phyloP scores from a whole-genome alignment of 1,140 invertebrate genomes.

The Onthophagus taurus region DNA sequence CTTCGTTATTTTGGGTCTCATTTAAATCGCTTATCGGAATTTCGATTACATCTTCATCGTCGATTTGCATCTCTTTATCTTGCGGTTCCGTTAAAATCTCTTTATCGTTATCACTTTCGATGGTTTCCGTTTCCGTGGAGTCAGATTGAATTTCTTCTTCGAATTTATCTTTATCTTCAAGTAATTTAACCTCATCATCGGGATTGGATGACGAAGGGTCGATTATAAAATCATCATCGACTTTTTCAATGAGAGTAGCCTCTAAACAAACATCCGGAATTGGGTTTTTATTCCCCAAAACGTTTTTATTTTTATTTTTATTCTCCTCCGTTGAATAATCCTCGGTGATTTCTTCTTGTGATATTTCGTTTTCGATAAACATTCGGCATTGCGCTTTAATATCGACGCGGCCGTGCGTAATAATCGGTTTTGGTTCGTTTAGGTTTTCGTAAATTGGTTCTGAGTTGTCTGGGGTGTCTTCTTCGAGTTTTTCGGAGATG shows the following conservation, averaged over 20 bases:
- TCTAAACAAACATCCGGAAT: conserved; percentile 6
- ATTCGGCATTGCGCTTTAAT: not conserved
- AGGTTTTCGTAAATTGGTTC: conserved; percentile 9
- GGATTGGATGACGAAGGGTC: not conserved
- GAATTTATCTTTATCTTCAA: too few relatives aligned
- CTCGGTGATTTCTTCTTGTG: conserved; percentile 10
- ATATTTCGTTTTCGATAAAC: conserved; percentile 8
- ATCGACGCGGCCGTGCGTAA: not conserved
- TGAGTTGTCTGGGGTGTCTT: not conserved
- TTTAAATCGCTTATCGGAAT: conserved; percentile 10
- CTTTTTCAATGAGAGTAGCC: not conserved
- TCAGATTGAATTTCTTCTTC: conserved; percentile 9
- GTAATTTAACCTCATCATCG: too few relatives aligned
- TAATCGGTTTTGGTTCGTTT: conserved; percentile 7
- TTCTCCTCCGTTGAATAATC: conserved; percentile 15
- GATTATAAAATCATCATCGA: not conserved
- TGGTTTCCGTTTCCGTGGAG: conserved; percentile 2
- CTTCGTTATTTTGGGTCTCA: not conserved
- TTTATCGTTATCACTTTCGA: conserved; percentile 14
- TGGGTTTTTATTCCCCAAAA: conserved; percentile 1
- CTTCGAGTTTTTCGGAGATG: conserved; percentile 8
- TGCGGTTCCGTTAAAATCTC: conserved; percentile 12
- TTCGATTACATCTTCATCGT: conserved; percentile 24
- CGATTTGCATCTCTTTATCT: not conserved
- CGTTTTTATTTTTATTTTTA: conserved; percentile 4